phyloP scores from a whole-genome alignment of 2,797 vertebrate genomes.

The Cyclura pinguis region DNA sequence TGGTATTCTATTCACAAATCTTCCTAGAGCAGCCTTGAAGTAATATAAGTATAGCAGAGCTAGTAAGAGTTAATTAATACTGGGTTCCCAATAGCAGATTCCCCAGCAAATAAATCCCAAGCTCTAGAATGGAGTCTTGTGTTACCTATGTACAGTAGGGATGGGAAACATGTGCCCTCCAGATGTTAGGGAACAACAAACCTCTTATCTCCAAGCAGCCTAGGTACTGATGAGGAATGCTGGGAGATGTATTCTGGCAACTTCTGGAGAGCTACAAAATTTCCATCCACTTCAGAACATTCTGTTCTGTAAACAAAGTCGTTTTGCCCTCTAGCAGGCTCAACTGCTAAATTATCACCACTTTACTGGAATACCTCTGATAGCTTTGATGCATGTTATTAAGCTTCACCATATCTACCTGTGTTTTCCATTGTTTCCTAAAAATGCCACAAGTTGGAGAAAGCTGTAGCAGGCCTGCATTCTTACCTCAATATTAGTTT shows the following conservation, averaged over 20 bases:
- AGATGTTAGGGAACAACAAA: too few relatives aligned
- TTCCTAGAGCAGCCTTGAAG: background rate
- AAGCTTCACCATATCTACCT: background rate
- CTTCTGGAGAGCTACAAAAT: background rate
- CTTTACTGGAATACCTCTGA: background rate
- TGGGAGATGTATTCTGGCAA: too few relatives aligned
- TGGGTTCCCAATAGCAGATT: too few relatives aligned
- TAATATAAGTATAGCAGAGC: too few relatives aligned
- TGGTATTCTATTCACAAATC: background rate
- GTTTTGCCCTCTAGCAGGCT: background rate
- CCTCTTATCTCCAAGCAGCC: too few relatives aligned
- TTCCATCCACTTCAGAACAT: too few relatives aligned
- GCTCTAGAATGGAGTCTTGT: background rate
- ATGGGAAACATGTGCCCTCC: too few relatives aligned
- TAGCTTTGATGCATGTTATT: background rate
- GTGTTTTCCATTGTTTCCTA: background rate
- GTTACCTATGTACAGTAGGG: too few relatives aligned
- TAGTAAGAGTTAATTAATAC: too few relatives aligned
- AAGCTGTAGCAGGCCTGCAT: background rate
- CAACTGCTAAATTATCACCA: background rate
- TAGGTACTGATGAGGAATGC: too few relatives aligned
- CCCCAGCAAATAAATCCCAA: too few relatives aligned
- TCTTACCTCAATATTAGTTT: background rate
- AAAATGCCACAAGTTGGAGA: background rate
- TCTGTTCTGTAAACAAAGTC: background rate